These are phyloP conservation scores for Megathymus violae DNA, from an alignment of 1,140 invertebrate genomes.

Conservation along the genomic window DNA sequence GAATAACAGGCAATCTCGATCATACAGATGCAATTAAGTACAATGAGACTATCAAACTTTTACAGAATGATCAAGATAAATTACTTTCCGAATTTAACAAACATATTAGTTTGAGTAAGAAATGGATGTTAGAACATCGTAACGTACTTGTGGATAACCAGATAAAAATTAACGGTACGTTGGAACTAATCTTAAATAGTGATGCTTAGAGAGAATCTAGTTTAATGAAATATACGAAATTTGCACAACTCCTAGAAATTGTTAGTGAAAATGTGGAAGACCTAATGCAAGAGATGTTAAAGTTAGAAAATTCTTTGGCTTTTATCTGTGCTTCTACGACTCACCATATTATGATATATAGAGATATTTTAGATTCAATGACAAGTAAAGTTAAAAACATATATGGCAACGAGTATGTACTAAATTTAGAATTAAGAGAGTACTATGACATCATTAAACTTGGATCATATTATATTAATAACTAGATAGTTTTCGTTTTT, in stretches of 20 bases:
- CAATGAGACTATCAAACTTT: constrained; percentile 38
- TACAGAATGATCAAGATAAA: constrained; percentile 33
- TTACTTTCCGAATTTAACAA: constrained; percentile 36
- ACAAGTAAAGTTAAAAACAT: constrained; percentile 39
- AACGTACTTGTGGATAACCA: too few species aligned
- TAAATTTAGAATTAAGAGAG: constrained; percentile 46
- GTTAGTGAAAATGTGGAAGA: constrained; percentile 46
- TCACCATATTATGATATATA: constrained; percentile 45
- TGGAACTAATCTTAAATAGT: constrained; percentile 37
- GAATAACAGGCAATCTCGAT: constrained; percentile 47
- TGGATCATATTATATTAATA: constrained; percentile 43
- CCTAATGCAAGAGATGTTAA: constrained; percentile 41
- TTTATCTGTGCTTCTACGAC: constrained; percentile 45
- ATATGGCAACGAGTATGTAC: constrained; percentile 36
- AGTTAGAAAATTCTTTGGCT: constrained; percentile 49
- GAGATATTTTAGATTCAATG: constrained; percentile 36
- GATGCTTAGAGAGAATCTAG: constrained; percentile 23
- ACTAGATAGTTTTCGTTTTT: constrained; percentile 43
- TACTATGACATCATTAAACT: constrained; percentile 49
- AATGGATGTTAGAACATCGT: constrained; percentile 31
- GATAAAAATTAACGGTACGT: too few species aligned
- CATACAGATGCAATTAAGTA: constrained; percentile 48
- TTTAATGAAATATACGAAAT: constrained; percentile 42
- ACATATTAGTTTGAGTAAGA: constrained; percentile 39
- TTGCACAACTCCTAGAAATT: constrained; percentile 46